A percentile compares a stretch with the other conserved stretches of the same genome.
Evolutionary conservation across 2,113 vertebrate species (phyloP).

Genomic region (Dicaeum eximium): DNA sequence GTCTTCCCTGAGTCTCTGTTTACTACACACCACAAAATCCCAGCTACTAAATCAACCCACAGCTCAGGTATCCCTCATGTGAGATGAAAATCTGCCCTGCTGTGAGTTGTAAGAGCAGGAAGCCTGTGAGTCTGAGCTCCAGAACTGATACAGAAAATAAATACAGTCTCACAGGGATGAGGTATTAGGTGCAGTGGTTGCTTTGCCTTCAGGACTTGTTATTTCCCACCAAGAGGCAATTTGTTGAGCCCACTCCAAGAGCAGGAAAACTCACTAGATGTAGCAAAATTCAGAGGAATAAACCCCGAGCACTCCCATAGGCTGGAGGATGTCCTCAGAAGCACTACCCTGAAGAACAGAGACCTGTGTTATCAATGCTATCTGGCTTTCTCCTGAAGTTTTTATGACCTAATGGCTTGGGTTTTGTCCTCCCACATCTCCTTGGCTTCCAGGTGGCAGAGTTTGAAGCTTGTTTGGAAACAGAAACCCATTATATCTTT

Average conservation of each 20-base stretch:
- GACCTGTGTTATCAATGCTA: not conserved
- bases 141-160: not conserved
- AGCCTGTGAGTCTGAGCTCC: not conserved
- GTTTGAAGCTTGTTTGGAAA: not conserved
- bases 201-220: not conserved
- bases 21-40: not conserved
- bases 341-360: not conserved
- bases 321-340: not conserved
- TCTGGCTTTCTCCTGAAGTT: not conserved
- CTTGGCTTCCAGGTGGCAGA: not conserved
- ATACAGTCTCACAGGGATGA: not conserved
- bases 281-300: not conserved
- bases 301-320: not conserved
- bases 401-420: not conserved
- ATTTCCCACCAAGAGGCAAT: not conserved
- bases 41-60: not conserved
- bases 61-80: not conserved
- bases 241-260: not conserved
- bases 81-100: not conserved
- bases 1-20: not conserved
- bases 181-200: not conserved
- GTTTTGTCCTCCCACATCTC: not conserved
- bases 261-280: not conserved
- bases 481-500: not conserved
- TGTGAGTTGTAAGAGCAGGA: not conserved